phyloP scores from a whole-genome alignment of 2,888 invertebrate species.

The Thelaira solivaga region DNA sequence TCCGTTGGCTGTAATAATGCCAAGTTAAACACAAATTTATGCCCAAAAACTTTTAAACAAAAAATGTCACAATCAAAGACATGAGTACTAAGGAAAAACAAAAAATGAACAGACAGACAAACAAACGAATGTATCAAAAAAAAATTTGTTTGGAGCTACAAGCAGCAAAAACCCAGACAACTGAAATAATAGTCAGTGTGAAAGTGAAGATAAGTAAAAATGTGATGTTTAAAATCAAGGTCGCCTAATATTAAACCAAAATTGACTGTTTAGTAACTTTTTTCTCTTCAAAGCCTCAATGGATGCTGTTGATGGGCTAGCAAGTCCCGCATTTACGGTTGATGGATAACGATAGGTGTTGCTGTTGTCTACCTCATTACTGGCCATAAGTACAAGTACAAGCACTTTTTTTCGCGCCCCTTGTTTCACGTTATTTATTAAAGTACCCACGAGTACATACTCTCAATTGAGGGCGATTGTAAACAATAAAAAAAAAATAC shows the following conservation, averaged over 20 bases:
- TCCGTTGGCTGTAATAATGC: conserved; percentile 65
- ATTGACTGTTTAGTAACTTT: conserved; percentile 40
- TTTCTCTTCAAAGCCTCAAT: background rate
- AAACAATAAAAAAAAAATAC: no score
- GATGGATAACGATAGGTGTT: conserved; percentile 58
- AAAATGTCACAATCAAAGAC: conserved; percentile 60
- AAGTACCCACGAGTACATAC: no score
- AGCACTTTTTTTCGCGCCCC: conserved; percentile 5
- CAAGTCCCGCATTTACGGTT: background rate
- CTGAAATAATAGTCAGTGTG: conserved; percentile 49
- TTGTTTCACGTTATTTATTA: background rate
- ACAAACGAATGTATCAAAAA: background rate
- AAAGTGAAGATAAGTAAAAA: no score
- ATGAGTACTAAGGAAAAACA: conserved; percentile 38
- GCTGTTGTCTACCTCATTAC: conserved; percentile 61
- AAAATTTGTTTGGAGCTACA: background rate
- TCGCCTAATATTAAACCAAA: conserved; percentile 56
- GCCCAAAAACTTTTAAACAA: conserved; percentile 54
- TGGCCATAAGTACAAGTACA: conserved; percentile 45
- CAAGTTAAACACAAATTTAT: conserved; percentile 63
- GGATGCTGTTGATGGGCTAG: no score
- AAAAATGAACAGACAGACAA: background rate
- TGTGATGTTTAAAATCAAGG: conserved; percentile 55
- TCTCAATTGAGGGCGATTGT: conserved; percentile 41
- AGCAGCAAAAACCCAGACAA: background rate